Evolutionary conservation across 1,140 invertebrate genomes (phyloP).

Genomic region (Aplysia californica): DNA sequence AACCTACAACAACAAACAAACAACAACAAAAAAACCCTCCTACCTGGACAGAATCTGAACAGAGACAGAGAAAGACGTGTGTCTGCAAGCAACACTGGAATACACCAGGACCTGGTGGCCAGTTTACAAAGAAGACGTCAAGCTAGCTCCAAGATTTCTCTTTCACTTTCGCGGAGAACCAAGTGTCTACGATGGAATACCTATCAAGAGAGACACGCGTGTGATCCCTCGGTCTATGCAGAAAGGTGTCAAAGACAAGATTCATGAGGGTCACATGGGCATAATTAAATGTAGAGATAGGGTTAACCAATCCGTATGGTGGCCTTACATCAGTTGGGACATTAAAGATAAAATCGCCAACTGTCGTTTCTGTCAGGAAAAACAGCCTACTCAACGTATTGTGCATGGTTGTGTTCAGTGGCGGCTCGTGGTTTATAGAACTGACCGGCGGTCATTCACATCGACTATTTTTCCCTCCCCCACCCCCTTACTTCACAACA

Average conservation of each 20-base stretch:
- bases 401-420: too few relatives aligned
- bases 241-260: conserved; percentile 46
- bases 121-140: neutral
- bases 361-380: conserved; percentile 11
- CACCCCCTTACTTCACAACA: too few relatives aligned
- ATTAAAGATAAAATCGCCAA: conserved; percentile 31
- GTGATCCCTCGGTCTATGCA: conserved; percentile 48
- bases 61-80: neutral
- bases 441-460: too few relatives aligned
- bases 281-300: conserved; percentile 38
- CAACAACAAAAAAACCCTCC: too few relatives aligned
- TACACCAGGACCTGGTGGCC: neutral
- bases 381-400: conserved; percentile 8
- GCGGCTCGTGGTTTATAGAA: too few relatives aligned
- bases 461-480: too few relatives aligned
- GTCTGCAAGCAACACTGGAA: neutral
- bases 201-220: conserved; percentile 26
- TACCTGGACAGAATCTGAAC: neutral
- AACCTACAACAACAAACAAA: too few relatives aligned
- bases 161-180: too few relatives aligned
- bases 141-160: too few relatives aligned
- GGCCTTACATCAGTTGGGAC: conserved; percentile 38
- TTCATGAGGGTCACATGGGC: conserved; percentile 59
- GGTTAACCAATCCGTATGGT: conserved; percentile 33
- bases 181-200: too few relatives aligned